A percentile compares a stretch with the other conserved stretches of the same genome.
Evolutionary conservation across 1,140 invertebrate genomes (phyloP).

Genomic region (Apis cerana): DNA sequence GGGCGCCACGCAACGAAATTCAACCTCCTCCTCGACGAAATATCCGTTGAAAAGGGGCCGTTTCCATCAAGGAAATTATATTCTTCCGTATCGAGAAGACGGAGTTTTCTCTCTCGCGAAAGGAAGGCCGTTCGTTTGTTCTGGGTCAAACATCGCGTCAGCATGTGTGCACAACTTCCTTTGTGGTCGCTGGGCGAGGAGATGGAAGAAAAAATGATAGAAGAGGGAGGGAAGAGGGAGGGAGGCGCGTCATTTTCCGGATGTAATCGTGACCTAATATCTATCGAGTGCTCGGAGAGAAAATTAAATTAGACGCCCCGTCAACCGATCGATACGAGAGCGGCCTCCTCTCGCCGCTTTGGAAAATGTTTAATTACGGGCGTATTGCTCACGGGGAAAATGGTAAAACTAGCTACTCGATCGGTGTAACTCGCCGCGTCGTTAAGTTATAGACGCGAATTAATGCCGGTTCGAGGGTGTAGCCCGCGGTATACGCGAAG

Average conservation of each 20-base stretch:
- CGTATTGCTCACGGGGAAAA: too few relatives aligned
- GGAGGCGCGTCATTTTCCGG: background rate
- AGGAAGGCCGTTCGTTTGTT: too few relatives aligned
- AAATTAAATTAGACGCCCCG: constrained; percentile 20
- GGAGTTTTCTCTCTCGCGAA: too few relatives aligned
- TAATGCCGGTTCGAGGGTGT: background rate
- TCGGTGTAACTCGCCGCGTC: background rate
- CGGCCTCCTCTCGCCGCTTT: background rate
- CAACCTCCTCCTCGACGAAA: constrained; percentile 3
- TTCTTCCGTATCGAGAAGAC: too few relatives aligned
- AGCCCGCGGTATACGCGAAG: too few relatives aligned
- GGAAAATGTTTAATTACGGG: constrained; percentile 7
- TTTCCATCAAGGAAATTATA: too few relatives aligned
- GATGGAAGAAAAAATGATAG: too few relatives aligned
- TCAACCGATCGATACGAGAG: background rate
- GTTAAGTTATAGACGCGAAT: background rate
- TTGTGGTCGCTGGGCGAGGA: too few relatives aligned
- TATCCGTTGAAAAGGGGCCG: background rate
- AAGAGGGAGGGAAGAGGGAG: background rate
- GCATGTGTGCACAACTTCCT: too few relatives aligned
- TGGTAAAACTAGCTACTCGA: background rate
- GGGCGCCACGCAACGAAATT: constrained; percentile 42
- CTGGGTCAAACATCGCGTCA: too few relatives aligned
- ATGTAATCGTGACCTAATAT: constrained; percentile 19
- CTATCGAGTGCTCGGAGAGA: background rate